These are phyloP conservation scores for Brachionus plicatilis DNA, from an alignment of 1,140 invertebrate species.

Conservation along the genomic window DNA sequence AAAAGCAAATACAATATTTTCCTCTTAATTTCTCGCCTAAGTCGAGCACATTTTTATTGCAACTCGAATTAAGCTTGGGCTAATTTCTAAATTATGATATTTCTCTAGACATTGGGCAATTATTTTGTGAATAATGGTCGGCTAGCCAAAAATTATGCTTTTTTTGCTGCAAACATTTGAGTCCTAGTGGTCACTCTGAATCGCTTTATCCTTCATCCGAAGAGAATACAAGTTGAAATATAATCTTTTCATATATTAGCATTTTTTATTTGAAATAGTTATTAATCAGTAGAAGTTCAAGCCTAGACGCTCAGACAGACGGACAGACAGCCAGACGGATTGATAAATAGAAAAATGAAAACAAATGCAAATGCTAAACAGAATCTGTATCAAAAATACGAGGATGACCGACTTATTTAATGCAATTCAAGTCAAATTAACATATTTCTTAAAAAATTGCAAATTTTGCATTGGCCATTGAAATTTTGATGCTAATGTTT, in stretches of 20 bases:
- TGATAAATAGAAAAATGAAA: not conserved
- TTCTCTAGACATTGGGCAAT: constrained; percentile 13
- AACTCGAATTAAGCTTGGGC: not conserved
- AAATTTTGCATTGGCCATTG: constrained; percentile 22
- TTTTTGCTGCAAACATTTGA: not conserved
- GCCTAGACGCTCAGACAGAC: constrained; percentile 22
- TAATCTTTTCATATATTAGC: constrained; percentile 4
- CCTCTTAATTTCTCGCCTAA: not conserved
- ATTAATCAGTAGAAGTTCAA: constrained; percentile 27
- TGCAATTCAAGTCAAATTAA: constrained; percentile 25
- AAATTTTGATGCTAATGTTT: constrained; percentile 28
- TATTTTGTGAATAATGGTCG: constrained; percentile 1
- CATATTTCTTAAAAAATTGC: not conserved
- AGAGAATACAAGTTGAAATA: not conserved
- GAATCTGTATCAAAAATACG: not conserved
- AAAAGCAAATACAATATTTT: not conserved
- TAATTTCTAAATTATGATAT: not conserved
- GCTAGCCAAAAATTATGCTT: constrained; percentile 22
- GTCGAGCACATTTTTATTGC: not conserved
- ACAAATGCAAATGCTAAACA: constrained; percentile 8
- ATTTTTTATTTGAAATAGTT: not conserved
- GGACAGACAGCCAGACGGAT: constrained; percentile 18
- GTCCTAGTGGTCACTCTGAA: not conserved
- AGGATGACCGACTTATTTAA: constrained; percentile 15
- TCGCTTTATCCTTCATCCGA: not conserved